Evolutionary conservation across 2,888 invertebrate genomes (phyloP).

Genomic region (Calameuta filiformis): DNA sequence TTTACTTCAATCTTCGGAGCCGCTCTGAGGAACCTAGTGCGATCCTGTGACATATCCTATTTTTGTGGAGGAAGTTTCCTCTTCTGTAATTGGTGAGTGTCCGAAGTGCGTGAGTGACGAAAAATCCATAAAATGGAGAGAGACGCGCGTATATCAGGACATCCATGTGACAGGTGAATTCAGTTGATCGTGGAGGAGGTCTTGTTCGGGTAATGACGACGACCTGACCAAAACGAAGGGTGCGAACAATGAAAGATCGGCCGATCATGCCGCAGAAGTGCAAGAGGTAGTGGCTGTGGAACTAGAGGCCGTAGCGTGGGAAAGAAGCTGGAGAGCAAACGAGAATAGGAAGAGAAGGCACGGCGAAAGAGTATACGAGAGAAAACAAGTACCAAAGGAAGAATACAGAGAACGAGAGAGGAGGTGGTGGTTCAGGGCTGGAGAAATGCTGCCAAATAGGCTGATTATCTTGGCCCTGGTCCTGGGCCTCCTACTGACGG

Average conservation of each 20-base stretch:
- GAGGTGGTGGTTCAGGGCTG: slow-evolving; percentile 11
- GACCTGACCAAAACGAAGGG: slow-evolving; percentile 15
- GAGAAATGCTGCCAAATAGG: slow-evolving; percentile 56
- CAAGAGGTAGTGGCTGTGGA: slow-evolving; percentile 53
- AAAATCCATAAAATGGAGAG: neutral
- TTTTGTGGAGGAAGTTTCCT: neutral
- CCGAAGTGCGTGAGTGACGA: neutral
- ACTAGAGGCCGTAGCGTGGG: slow-evolving; percentile 17
- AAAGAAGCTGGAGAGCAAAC: neutral
- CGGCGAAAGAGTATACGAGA: neutral
- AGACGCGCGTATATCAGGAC: neutral
- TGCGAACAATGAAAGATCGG: slow-evolving; percentile 36
- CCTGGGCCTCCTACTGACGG: slow-evolving; percentile 50
- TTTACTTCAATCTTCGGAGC: slow-evolving; percentile 29
- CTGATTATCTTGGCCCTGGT: slow-evolving; percentile 55
- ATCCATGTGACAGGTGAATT: neutral
- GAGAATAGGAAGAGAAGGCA: slow-evolving; percentile 6
- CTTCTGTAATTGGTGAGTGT: neutral
- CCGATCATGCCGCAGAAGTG: slow-evolving; percentile 54
- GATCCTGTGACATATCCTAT: neutral
- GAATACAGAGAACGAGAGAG: slow-evolving; percentile 7
- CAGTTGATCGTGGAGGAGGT: neutral
- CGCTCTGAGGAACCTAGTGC: neutral
- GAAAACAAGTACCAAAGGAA: neutral
- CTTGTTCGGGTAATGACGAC: slow-evolving; percentile 15